Evolutionary conservation across 2,888 invertebrate genomes (phyloP), one percentile per base, ranked within the genome.

Genomic region (Diarsia rubi): DNA sequence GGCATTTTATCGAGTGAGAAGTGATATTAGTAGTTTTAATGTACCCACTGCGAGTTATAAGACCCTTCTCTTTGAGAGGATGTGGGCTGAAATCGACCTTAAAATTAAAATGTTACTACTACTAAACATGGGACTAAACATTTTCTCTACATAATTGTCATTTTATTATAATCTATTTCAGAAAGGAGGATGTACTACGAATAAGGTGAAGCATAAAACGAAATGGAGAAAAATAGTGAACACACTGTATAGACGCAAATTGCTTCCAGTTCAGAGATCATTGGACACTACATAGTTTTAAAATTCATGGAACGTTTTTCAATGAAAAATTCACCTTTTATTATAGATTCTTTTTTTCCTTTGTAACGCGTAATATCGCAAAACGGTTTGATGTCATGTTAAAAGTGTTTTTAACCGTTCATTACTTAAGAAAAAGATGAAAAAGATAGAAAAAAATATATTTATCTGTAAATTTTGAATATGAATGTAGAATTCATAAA

Each of bases 301-400:
- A 54, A 74, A 73, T 80, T 73, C 37, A 80, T 80, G 59, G 37
- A 60, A 54, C 24, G 21, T n/a, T 70, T 31, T 80, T 59, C 42
- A 67, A 1, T n/a, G 60, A 21, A 19, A 19, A 57, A 66, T 12
- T 47, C 31, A 24, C 3, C 42, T 62, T 47, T 45, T 24, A 8
- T 27, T 14, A 2, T 24, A 19, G 14, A 3, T 24, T 45, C 1
- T 31, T 44, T 16, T 2, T 42, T n/a, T 44, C 5, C 16, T 16
- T 52, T 37, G 14, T 24, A n/a, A 59, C 12, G 57, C 37, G 21
- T 59, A 2, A 8, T 45, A 19, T 9, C 11, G 68, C 11, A 31
- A 31, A n/a, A n/a, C 14, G 27, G 42, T 59, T 72, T n/a, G 3
- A 37, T 24, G 47, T 16, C 6, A 47, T 24, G 8, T 44, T 4